Conservation (phyloP, 1,140 invertebrate genomes). For the Trypoxylus dichotomus region DNA sequence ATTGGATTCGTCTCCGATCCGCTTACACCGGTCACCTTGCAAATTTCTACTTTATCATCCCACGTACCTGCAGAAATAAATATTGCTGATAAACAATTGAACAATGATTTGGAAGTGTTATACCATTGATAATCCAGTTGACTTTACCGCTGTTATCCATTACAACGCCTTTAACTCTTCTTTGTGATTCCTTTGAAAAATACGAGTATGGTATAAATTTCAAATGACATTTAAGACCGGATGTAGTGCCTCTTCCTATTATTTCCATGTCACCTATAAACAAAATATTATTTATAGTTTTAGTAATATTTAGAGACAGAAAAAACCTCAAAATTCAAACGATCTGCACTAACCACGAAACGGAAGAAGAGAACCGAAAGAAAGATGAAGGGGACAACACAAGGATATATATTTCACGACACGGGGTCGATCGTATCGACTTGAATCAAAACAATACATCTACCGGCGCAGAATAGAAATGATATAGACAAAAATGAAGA, state of each 20-base stretch:
- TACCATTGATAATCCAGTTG: slow-evolving; percentile 50
- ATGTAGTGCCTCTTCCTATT: slow-evolving; percentile 67
- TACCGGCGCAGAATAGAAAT: no score
- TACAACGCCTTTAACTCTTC: slow-evolving; percentile 82
- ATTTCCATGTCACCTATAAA: slow-evolving; percentile 88
- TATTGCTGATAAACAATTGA: background rate
- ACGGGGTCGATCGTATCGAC: no score
- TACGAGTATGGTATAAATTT: slow-evolving; percentile 98
- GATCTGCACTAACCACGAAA: no score
- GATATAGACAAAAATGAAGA: no score
- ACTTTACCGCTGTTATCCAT: slow-evolving; percentile 70
- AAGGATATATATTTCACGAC: no score
- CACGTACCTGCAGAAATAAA: slow-evolving; percentile 72
- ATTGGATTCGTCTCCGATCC: slow-evolving; percentile 78
- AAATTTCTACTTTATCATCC: slow-evolving; percentile 94
- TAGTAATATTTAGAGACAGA: no score
- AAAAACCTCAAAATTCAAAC: no score
- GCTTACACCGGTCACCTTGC: slow-evolving; percentile 79
- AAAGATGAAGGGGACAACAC: no score
- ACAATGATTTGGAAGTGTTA: background rate
- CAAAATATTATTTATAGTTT: background rate
- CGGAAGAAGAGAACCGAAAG: no score
- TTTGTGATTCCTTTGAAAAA: slow-evolving; percentile 91
- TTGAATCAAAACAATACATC: no score
- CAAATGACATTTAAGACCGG: slow-evolving; percentile 91